Evolutionary conservation across 2,888 invertebrate species (phyloP), one percentile per base, ranked within the genome.

Genomic region (Ferdinandea cuprea): DNA sequence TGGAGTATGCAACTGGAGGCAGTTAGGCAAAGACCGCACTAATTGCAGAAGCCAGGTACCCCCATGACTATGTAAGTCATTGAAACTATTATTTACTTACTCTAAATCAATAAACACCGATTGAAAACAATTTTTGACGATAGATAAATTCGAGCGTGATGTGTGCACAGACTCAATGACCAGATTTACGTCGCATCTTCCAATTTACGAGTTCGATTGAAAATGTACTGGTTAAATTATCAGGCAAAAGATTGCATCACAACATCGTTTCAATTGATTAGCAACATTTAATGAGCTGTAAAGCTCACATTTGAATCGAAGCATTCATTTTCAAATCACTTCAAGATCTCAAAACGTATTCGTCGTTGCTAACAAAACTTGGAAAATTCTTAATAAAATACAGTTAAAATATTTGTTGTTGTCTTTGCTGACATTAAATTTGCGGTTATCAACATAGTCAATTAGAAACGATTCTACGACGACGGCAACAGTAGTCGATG

Each of bases 181-280:
- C n/a, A n/a, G n/a, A n/a, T n/a, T n/a, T n/a, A n/a, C n/a, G n/a
- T n/a, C n/a, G n/a, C n/a, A n/a, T n/a, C n/a, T n/a, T n/a, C n/a
- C n/a, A n/a, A n/a, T n/a, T n/a, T n/a, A n/a, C n/a, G n/a, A 40
- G 40, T 28, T 40, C 17, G 11, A 42, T 17, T 17, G 11, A n/a
- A 58, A 25, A 11, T 25, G 13, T 42, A 37, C 40, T 5, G 11
- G 21, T 5, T n/a, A 58, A 25, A 9, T 15, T 28, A 58, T 42
- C 42, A 28, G 15, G 15, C 42, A 28, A 17, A 28, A 28, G 42
- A 59, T 59, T 42, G 28, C 59, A 30, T 63, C 46, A 63, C 30
- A 61, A 8, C 35, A 37, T 56, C n/a, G 17, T 3, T 37, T 37
- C 11, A 21, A 11, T 13, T 48, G 30, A 61, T 46, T 32, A 46